Base-by-base conservation (phyloP, 1,140 invertebrate genomes). In the Dryas iulia region DNA sequence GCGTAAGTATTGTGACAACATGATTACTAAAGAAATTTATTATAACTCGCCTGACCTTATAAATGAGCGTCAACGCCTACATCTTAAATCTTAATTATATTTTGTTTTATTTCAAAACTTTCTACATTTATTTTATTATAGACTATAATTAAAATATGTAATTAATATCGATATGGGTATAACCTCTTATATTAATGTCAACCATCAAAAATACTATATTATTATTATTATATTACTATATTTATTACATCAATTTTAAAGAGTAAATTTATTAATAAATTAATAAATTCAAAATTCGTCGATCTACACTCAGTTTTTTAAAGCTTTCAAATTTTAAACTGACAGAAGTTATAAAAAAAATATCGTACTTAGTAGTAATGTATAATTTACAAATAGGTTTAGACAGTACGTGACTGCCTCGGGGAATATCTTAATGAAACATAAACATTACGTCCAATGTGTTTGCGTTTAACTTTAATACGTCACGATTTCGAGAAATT, bases 11-110 rank as follows among this genome's bases (percentile, higher is more conserved):
- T 63, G 10, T 63, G 61, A 63, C 52, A 63, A 54, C 25, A 18
- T 31, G n/a, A 63, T 63, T 63, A 63, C 52, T 28, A n/a, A 54
- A 63, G 52, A 63, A 63, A 63, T 54, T 54, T 31, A 63, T 63
- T 54, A 25, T 30, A 11, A 21, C 14, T 18, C 10, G 21, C 8
- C 25, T 6, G 47, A 47, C 28, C 52, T 21, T 26, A 25, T 63
- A 63, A 54, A 11, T 31, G 11, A 63, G 25, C 14, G 35, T 2
- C 12, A 11, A 25, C 61, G 39, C 61, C 61, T 47, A 63, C 61
- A 18, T 63, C 10, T 54, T 54, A 54, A 12, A 54, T 54, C 11
- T 24, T 47, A 11, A 47, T 25, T 61, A 26, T 25, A 28, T 25
- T 61, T 52, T n/a, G n/a, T n/a, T 12, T 25, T 26, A 18, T 30